Conservation (phyloP, 37 sponge, comb jelly and placozoan genomes). For the Mnemiopsis leidyi region DNA sequence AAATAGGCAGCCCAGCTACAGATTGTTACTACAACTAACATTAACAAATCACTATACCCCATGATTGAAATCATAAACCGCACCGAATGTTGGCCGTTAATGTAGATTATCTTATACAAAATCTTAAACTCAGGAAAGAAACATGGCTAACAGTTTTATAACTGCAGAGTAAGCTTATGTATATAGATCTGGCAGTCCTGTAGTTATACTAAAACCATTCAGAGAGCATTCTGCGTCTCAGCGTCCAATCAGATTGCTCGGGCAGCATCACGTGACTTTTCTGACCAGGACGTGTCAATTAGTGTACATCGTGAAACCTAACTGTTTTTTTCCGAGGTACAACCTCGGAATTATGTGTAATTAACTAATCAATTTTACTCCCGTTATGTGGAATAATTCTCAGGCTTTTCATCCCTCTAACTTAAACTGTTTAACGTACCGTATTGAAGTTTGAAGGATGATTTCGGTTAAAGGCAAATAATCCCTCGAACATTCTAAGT, state of each 20-base stretch:
- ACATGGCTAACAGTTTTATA: not conserved
- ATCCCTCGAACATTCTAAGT: too few species aligned
- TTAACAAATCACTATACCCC: too few species aligned
- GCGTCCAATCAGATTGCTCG: not conserved
- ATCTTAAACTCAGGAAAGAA: too few species aligned
- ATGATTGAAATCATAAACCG: too few species aligned
- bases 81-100: too few species aligned
- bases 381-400: not conserved
- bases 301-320: not conserved
- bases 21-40: too few species aligned
- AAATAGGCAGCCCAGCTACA: too few species aligned
- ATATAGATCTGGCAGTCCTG: not conserved
- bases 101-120: too few species aligned
- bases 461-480: too few species aligned
- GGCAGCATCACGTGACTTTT: not conserved
- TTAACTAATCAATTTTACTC: not conserved
- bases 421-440: not conserved
- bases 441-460: too few species aligned
- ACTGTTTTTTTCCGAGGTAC: not conserved
- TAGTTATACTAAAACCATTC: not conserved
- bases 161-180: not conserved
- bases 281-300: not conserved
- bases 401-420: not conserved
- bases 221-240: not conserved
- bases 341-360: not conserved